Percentiles rank a stretch among this genome's conserved stretches.
These are phyloP conservation scores for Drosophila repleta DNA, from an alignment of 1,140 invertebrate genomes.

Conservation along the genomic window DNA sequence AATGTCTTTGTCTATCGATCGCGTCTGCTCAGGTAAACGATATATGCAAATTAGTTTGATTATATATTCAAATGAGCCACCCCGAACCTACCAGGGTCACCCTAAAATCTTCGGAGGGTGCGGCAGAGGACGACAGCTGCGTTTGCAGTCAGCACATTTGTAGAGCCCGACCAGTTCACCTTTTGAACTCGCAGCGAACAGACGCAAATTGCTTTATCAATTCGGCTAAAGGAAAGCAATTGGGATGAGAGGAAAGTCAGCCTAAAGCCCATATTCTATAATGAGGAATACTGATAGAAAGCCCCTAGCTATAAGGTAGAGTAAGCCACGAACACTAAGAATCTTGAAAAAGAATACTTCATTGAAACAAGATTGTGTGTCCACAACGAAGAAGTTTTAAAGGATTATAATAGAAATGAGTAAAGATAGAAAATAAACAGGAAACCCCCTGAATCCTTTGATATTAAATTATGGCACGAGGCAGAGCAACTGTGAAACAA, in stretches of 20 bases:
- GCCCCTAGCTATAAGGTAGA: too few species aligned
- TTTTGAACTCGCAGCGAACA: conserved; percentile 50
- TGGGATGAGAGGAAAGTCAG: not conserved
- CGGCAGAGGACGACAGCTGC: conserved; percentile 58
- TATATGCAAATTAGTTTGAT: conserved; percentile 79
- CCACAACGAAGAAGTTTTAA: too few species aligned
- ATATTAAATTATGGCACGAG: too few species aligned
- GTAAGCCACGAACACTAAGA: too few species aligned
- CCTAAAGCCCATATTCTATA: too few species aligned
- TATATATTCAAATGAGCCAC: conserved; percentile 73
- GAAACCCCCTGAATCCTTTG: too few species aligned
- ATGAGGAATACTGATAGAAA: not conserved
- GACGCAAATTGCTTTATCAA: conserved; percentile 37
- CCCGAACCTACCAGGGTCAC: conserved; percentile 9
- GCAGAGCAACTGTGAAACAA: too few species aligned
- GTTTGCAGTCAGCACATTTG: conserved; percentile 52
- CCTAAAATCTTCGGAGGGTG: conserved; percentile 26
- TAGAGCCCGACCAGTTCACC: conserved; percentile 57
- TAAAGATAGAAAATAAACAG: too few species aligned
- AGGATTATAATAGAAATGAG: too few species aligned
- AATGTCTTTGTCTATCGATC: conserved; percentile 68
- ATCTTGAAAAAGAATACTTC: too few species aligned
- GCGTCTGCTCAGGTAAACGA: conserved; percentile 62
- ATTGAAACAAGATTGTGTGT: too few species aligned
- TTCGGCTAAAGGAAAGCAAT: not conserved